phyloP scores from a whole-genome alignment of 23 tunicate genomes.

The Phallusia fumigata region DNA sequence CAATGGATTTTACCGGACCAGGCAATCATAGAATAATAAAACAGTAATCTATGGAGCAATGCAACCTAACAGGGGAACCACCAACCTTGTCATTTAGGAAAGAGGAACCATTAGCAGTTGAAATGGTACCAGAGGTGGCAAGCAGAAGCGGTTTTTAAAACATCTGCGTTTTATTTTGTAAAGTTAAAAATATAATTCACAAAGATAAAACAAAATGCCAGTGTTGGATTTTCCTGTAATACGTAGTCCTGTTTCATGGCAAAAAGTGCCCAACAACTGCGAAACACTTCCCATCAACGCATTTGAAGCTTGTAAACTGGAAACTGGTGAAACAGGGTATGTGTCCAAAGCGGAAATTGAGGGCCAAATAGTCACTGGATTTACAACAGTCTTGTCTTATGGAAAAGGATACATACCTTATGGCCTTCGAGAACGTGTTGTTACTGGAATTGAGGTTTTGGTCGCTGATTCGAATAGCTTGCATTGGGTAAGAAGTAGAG shows the following conservation, averaged over 20 bases:
- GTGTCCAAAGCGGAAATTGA: constrained; percentile 18
- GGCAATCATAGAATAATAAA: too few species aligned
- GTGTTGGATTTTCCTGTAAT: background rate
- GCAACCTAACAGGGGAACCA: too few species aligned
- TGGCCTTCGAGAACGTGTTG: constrained; percentile 15
- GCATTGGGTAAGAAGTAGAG: constrained; percentile 2
- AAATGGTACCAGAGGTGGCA: too few species aligned
- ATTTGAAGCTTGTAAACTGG: constrained; percentile 15
- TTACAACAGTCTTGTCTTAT: constrained; percentile 11
- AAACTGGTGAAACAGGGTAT: constrained; percentile 35
- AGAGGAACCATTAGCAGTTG: too few species aligned
- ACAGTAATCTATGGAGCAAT: too few species aligned
- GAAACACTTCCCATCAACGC: constrained; percentile 6
- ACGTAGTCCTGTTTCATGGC: background rate
- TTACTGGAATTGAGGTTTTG: constrained; percentile 1
- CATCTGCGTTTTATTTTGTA: too few species aligned
- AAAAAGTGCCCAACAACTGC: background rate
- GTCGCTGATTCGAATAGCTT: constrained; percentile 13
- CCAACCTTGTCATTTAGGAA: too few species aligned
- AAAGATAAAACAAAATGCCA: too few species aligned
- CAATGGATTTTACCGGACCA: too few species aligned
- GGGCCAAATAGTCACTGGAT: constrained; percentile 11
- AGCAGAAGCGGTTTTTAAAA: too few species aligned
- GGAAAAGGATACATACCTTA: constrained; percentile 17
- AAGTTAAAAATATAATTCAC: too few species aligned